phyloP scores from a whole-genome alignment of 2,797 vertebrate genomes.

The Mionectes olivaceus region DNA sequence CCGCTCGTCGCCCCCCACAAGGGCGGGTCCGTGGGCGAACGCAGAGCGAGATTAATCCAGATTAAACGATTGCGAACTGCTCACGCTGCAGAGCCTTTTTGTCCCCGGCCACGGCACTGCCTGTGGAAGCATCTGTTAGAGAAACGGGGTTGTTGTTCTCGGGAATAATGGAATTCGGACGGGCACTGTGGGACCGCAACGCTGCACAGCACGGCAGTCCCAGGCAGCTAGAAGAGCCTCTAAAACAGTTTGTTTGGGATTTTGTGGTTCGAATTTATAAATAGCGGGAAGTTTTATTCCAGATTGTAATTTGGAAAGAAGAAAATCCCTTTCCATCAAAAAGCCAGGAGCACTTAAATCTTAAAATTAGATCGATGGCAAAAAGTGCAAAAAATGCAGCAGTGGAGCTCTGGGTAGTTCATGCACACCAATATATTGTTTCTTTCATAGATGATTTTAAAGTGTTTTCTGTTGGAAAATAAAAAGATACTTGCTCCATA shows the following conservation, averaged over 20 bases:
- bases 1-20: too few species aligned
- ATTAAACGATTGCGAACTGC: not conserved
- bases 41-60: conserved; percentile 21
- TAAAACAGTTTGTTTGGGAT: not conserved
- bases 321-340: not conserved
- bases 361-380: not conserved
- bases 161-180: not conserved
- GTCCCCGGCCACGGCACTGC: not conserved
- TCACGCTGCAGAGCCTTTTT: not conserved
- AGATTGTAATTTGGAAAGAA: not conserved
- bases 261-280: not conserved
- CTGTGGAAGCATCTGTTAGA: not conserved
- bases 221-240: not conserved
- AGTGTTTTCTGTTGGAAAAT: conserved; percentile 27
- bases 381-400: not conserved
- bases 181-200: not conserved
- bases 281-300: not conserved
- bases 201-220: not conserved
- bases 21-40: not conserved
- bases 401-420: not conserved
- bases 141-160: not conserved
- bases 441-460: conserved; percentile 2
- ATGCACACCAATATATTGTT: not conserved
- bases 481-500: not conserved
- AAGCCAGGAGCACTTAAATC: not conserved